Evolutionary conservation across 2,888 invertebrate species (phyloP).

Genomic region (Cylindroiulus punctatus): DNA sequence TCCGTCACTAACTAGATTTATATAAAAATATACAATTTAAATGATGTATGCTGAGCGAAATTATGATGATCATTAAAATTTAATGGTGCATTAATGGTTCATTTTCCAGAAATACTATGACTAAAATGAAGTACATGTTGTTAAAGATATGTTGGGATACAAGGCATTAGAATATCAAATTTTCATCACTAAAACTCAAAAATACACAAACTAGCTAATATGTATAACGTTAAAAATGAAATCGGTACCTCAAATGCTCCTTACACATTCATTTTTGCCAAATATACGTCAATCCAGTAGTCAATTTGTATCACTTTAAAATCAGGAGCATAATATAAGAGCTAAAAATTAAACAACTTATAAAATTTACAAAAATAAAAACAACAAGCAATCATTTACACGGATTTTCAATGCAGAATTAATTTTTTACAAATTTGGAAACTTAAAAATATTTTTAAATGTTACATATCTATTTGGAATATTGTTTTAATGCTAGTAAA

Average conservation of each 20-base stretch:
- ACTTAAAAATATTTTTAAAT: neutral
- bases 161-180: slow-evolving; percentile 26
- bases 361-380: slow-evolving; percentile 44
- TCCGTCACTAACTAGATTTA: neutral
- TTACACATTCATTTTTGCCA: neutral
- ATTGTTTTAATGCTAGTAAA: neutral
- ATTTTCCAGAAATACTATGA: neutral
- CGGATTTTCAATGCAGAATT: slow-evolving; percentile 3
- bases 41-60: slow-evolving; percentile 39
- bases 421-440: neutral
- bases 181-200: neutral
- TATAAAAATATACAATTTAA: slow-evolving; percentile 44
- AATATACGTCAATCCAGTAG: neutral
- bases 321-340: neutral
- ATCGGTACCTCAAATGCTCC: slow-evolving; percentile 12
- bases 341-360: slow-evolving; percentile 37
- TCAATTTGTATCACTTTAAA: neutral
- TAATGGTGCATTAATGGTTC: slow-evolving; percentile 32
- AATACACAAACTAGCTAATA: slow-evolving; percentile 31
- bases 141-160: slow-evolving; percentile 37
- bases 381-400: slow-evolving; percentile 8
- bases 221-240: slow-evolving; percentile 16
- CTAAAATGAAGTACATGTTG: neutral
- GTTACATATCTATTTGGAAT: neutral
- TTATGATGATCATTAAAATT: slow-evolving; percentile 17